Base-by-base conservation (phyloP, 2,888 invertebrate genomes). In the Ormyrus thymus region DNA sequence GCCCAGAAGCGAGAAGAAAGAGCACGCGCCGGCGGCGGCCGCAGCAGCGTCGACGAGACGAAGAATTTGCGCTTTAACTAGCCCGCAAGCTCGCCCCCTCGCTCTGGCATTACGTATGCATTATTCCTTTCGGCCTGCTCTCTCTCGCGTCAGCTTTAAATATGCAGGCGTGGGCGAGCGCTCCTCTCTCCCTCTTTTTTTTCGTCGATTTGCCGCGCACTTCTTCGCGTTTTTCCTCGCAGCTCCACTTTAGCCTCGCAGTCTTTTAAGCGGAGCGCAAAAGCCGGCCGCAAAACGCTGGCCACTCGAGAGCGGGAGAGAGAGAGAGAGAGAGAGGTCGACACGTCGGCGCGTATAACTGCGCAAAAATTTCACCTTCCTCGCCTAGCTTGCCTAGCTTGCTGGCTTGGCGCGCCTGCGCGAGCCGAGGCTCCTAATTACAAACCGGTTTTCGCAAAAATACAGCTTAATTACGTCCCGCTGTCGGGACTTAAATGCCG, bases 391-490 rank as follows among this genome's bases (percentile, higher is more conserved):
- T 4, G 29, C 29, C 29, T 4, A 29, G 3, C 29, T 29, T 4
- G 3, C 29, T 29, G 29, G n/a, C n/a, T 62, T 48, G 68, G 68
- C 53, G 68, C 61, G 53, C 74, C n/a, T 29, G 29, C 50, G n/a
- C 50, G 65, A 64, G 51, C 29, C 45, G 29, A 29, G 29, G 9
- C 15, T 50, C 29, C 66, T 72, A 78, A 78, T 78, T 78, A 7
- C 66, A 53, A 58, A 53, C 45, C 59, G 62, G 55, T 55, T 66
- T 77, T 59, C 15, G 53, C 13, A 65, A 78, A 78, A 74, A 74
- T 65, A 53, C 69, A 70, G 64, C 74, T 78, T 70, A 78, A 78
- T 78, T 77, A 53, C 48, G 55, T 11, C 53, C 15, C 29, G 4
- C 50, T 11, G 11, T 10, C 43, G 45, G 62, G 29, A 29, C 61